Base-by-base conservation (phyloP, 2,888 invertebrate species). In the Himalopsyche kuldschensis region DNA sequence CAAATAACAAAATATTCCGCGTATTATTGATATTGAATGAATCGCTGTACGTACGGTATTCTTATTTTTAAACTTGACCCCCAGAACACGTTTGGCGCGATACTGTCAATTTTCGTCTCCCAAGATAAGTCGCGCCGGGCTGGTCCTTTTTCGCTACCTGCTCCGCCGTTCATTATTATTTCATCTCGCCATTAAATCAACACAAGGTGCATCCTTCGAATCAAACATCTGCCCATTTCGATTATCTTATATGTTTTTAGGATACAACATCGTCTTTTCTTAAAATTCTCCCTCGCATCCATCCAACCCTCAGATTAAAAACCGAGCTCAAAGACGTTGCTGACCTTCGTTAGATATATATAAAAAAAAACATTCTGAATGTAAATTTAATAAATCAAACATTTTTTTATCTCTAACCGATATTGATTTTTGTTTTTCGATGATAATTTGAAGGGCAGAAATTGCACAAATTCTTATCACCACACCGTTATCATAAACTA, bases 131-230 rank as follows among this genome's bases (percentile, higher is more conserved):
- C 55, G 81, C n/a, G n/a, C n/a, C n/a, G n/a, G n/a, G n/a, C 80
- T 80, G 82, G 83, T 84, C 85, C 86, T 84, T 86, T 85, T 86
- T 84, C 77, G 86, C 86, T 86, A 86, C 86, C 86, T 86, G 86
- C 86, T 84, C 83, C 20, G 30, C n/a, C 69, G 81, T 78, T 47
- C 69, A 69, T 75, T 35, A 47, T 78, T 55, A 79, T 35, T 32
- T 32, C 55, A 81, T 84, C 83, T 84, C 75, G 69, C 81, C 84
- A 86, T 85, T 86, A 85, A 86, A 85, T 86, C 86, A 85, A 86
- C 86, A 86, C 86, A 86, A 86, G 86, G 86, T 86, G 86, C 86
- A 86, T 85, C 84, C 80, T 84, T 75, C 82, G 77, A 80, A 84
- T 85, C 82, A 47, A 84, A 84, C 85, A 85, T 84, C 85, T 85